Percentiles rank a stretch among this genome's conserved stretches.
Evolutionary conservation across 2,888 invertebrate genomes (phyloP).

Genomic region (Arctia plantaginis): DNA sequence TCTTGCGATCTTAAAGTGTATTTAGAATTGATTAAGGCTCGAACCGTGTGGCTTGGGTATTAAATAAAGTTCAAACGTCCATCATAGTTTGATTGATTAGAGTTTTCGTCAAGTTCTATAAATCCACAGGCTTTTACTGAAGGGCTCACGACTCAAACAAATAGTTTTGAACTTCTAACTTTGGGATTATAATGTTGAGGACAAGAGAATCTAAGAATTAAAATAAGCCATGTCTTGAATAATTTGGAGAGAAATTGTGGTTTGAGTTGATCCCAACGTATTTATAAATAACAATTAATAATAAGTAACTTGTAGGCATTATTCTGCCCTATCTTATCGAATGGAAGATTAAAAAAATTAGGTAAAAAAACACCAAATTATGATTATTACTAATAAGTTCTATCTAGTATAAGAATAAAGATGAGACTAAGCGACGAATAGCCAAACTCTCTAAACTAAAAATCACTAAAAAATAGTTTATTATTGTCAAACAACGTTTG

Average conservation of each 20-base stretch:
- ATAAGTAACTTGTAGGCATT: neutral
- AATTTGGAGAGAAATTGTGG: constrained; percentile 13
- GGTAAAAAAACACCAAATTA: neutral
- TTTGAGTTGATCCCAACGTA: neutral
- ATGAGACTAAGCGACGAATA: too few relatives aligned
- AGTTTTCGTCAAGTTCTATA: constrained; percentile 31
- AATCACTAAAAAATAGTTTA: too few relatives aligned
- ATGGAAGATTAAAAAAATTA: neutral
- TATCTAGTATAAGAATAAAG: too few relatives aligned
- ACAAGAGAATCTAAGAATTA: constrained; percentile 16
- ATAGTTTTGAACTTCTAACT: constrained; percentile 35
- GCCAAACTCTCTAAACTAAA: too few relatives aligned
- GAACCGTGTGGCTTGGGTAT: neutral
- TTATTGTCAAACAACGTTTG: too few relatives aligned
- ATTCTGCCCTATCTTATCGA: neutral
- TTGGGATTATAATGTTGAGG: constrained; percentile 18
- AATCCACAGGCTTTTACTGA: constrained; percentile 21
- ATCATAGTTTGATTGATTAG: constrained; percentile 42
- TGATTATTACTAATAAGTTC: too few relatives aligned
- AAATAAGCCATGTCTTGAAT: constrained; percentile 15
- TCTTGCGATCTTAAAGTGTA: neutral
- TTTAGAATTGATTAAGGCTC: neutral
- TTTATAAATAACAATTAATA: neutral
- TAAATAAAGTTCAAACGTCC: constrained; percentile 24
- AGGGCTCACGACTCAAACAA: constrained; percentile 20